Conservation (phyloP, 2,888 invertebrate species). For the Acanthosoma haemorrhoidale region DNA sequence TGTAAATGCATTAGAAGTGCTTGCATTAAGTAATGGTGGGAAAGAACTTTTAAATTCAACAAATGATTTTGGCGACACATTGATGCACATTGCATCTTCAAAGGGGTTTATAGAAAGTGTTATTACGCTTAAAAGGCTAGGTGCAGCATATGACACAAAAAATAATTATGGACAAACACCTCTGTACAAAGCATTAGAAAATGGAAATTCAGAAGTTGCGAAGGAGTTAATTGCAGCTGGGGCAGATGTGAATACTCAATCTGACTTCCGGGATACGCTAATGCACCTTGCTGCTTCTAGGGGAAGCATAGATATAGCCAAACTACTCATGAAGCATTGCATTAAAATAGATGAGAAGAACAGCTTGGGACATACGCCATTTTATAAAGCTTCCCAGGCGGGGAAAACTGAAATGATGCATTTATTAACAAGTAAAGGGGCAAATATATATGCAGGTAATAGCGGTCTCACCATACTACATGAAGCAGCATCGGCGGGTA, state of each 20-base stretch:
- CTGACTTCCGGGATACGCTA: neutral
- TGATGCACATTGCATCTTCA: neutral
- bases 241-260: neutral
- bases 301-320: neutral
- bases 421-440: neutral
- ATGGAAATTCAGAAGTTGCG: neutral
- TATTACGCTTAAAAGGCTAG: neutral
- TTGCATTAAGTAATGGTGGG: neutral
- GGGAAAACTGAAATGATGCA: neutral
- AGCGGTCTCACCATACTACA: neutral
- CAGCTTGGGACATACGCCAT: neutral
- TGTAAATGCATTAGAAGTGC: neutral
- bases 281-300: neutral
- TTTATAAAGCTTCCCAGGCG: neutral
- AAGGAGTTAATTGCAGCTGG: neutral
- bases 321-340: neutral
- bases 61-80: neutral
- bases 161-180: constrained; percentile 3
- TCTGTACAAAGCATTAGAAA: constrained; percentile 1
- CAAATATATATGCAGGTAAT: neutral
- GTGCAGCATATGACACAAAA: neutral
- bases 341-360: neutral
- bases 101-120: neutral
- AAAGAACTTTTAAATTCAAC: neutral
- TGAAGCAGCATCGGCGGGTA: neutral